Evolutionary conservation across 2,113 vertebrate genomes (phyloP).

Genomic region (Pipa parva): DNA sequence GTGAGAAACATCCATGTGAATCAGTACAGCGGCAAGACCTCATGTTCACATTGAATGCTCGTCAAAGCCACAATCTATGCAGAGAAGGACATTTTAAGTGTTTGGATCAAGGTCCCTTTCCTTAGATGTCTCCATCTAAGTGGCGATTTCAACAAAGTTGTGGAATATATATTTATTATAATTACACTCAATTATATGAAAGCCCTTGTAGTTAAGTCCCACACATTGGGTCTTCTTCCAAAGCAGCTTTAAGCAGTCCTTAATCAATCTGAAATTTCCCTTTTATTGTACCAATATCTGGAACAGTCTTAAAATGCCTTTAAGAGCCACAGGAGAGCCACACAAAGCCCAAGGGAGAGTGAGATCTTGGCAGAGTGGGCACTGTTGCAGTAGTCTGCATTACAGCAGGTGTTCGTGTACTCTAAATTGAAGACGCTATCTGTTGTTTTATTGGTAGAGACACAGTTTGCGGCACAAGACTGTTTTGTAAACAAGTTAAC

Average conservation of each 20-base stretch:
- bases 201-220: background rate
- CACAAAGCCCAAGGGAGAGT: constrained; percentile 19
- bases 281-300: background rate
- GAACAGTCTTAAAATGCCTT: background rate
- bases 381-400: background rate
- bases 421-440: background rate
- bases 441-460: background rate
- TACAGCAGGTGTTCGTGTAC: constrained; percentile 4
- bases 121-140: background rate
- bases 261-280: background rate
- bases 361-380: constrained; percentile 11
- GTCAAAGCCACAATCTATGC: background rate
- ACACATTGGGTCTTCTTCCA: background rate
- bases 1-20: background rate
- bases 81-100: background rate
- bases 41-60: background rate
- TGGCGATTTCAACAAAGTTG: background rate
- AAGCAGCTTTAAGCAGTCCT: background rate
- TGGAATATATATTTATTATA: background rate
- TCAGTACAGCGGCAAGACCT: background rate
- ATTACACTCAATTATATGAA: too few relatives aligned
- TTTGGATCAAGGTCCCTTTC: background rate
- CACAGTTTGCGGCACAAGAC: background rate
- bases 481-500: background rate
- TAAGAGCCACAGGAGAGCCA: constrained; percentile 22